Evolutionary conservation across 2,797 vertebrate genomes (phyloP).

Genomic region (Neosilurus hyrtlii): DNA sequence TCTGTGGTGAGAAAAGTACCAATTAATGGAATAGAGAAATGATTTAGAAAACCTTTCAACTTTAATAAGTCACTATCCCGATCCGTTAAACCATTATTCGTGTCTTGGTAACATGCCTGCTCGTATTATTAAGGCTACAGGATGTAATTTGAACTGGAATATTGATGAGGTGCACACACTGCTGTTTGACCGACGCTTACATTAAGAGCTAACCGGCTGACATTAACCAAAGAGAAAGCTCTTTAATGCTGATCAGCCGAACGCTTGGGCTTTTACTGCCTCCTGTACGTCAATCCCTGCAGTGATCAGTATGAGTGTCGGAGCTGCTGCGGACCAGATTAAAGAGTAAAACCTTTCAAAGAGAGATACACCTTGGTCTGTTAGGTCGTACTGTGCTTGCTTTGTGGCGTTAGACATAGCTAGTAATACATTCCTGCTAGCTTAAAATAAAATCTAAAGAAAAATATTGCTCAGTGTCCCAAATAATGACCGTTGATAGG

Average conservation of each 20-base stretch:
- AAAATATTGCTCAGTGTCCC: background rate
- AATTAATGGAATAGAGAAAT: background rate
- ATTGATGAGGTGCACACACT: background rate
- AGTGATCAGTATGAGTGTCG: background rate
- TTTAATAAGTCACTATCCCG: background rate
- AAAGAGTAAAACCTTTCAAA: background rate
- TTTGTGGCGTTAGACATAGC: background rate
- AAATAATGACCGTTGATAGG: background rate
- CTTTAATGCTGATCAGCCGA: background rate
- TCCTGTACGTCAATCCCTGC: background rate
- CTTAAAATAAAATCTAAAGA: background rate
- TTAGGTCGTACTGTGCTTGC: background rate
- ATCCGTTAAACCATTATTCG: background rate
- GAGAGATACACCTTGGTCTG: background rate
- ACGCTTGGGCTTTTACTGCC: background rate
- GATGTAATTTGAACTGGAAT: background rate
- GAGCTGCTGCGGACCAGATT: background rate
- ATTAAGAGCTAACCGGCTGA: background rate
- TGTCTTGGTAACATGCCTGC: background rate
- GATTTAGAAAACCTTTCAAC: too few species aligned
- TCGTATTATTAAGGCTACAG: background rate
- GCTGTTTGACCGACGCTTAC: background rate
- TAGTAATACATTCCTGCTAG: background rate
- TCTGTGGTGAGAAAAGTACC: background rate
- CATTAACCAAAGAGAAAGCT: background rate